phyloP scores from a whole-genome alignment of 1,140 invertebrate species.

The Drosophila mayri region DNA sequence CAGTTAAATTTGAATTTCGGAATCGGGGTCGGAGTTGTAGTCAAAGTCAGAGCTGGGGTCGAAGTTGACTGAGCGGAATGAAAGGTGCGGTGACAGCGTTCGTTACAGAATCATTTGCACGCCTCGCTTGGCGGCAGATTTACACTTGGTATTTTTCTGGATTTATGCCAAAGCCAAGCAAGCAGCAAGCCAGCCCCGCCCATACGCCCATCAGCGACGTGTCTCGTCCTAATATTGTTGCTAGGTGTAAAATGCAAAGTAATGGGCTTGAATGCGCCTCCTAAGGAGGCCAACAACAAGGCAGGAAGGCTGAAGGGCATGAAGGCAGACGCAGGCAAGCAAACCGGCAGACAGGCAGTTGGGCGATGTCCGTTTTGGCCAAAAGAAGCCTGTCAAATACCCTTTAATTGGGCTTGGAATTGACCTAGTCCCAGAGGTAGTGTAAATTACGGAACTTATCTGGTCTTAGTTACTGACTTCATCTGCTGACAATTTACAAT shows the following conservation, averaged over 20 bases:
- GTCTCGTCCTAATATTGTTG: conserved; percentile 50
- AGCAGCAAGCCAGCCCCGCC: conserved; percentile 32
- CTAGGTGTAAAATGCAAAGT: conserved; percentile 80
- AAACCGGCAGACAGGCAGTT: neutral
- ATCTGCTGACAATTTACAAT: neutral
- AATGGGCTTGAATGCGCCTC: conserved; percentile 67
- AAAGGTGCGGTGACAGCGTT: conserved; percentile 33
- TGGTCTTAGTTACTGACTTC: neutral
- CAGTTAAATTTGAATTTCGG: neutral
- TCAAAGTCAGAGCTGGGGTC: neutral
- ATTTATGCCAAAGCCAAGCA: conserved; percentile 63
- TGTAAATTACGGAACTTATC: neutral
- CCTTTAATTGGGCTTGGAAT: conserved; percentile 14
- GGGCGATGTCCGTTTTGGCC: neutral
- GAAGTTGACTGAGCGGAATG: conserved; percentile 19
- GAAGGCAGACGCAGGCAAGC: neutral
- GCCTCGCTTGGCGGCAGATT: conserved; percentile 33
- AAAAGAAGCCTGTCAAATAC: conserved; percentile 14
- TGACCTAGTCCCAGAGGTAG: neutral
- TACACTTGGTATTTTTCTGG: conserved; percentile 52
- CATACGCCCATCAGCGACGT: conserved; percentile 36
- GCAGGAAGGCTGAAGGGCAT: neutral
- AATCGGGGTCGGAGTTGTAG: neutral
- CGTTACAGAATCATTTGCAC: conserved; percentile 50
- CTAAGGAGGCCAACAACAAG: conserved; percentile 48